Evolutionary conservation across 1,140 invertebrate species (phyloP).

Genomic region (Leptinotarsa defecta): DNA sequence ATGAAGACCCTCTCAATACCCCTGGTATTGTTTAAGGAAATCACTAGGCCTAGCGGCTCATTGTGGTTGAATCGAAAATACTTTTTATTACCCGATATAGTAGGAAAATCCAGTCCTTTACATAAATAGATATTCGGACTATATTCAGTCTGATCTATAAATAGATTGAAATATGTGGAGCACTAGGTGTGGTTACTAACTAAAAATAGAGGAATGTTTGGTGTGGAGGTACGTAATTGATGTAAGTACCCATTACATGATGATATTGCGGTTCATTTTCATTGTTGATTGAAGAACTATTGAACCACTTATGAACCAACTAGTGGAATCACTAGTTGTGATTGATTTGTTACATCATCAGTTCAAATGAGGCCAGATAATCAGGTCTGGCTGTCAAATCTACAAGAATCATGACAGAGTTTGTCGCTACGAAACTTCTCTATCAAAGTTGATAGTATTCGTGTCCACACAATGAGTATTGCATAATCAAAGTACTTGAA

Average conservation of each 20-base stretch:
- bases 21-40: too few species aligned
- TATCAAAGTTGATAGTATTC: neutral
- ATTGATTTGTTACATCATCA: too few species aligned
- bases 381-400: too few species aligned
- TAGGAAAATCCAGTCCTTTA: too few species aligned
- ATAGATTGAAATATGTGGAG: neutral
- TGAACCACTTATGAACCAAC: neutral
- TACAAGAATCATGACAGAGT: neutral
- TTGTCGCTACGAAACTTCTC: neutral
- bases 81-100: too few species aligned
- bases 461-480: too few species aligned
- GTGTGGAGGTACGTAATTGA: neutral
- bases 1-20: too few species aligned
- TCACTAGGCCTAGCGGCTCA: too few species aligned
- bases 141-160: conserved; percentile 1
- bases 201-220: neutral
- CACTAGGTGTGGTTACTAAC: neutral
- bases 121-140: too few species aligned
- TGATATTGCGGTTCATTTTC: neutral
- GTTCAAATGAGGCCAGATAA: neutral
- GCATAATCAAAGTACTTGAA: too few species aligned
- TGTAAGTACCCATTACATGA: neutral
- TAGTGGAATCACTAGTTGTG: neutral
- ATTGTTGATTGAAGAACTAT: neutral
- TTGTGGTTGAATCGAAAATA: too few species aligned